Evolutionary conservation across 2,888 invertebrate genomes (phyloP).

Genomic region (Drosophila tripunctata): DNA sequence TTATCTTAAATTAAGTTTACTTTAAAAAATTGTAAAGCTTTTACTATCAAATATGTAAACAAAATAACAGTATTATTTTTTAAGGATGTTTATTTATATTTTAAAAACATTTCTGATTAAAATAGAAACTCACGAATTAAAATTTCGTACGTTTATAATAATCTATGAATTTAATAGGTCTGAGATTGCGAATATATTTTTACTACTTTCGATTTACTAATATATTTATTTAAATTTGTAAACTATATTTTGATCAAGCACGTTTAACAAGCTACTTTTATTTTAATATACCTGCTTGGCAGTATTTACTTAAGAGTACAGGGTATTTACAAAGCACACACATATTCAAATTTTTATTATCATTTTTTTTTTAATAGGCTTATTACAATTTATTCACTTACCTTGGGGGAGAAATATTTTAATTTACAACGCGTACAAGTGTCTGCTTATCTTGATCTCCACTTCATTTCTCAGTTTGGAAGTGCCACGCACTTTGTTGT

Average conservation of each 20-base stretch:
- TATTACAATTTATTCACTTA: constrained; percentile 62
- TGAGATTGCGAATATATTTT: no score
- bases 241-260: not conserved
- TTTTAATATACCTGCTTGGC: not conserved
- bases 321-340: constrained; percentile 13
- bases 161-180: no score
- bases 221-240: not conserved
- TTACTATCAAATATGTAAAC: no score
- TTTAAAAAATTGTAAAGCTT: no score
- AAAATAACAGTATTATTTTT: no score
- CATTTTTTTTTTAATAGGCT: constrained; percentile 52
- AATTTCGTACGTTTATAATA: no score
- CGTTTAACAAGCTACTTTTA: not conserved
- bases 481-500: constrained; percentile 8
- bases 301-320: not conserved
- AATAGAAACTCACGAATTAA: no score
- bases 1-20: no score
- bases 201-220: no score
- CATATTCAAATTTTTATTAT: constrained; percentile 33
- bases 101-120: no score
- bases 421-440: constrained; percentile 52
- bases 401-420: constrained; percentile 61
- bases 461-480: constrained; percentile 6
- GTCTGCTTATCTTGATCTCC: constrained; percentile 31
- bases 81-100: no score